A percentile compares a stretch with the other conserved stretches of the same genome.
Evolutionary conservation across 2,888 invertebrate species (phyloP).

Genomic region (Ormyrus pomaceus): DNA sequence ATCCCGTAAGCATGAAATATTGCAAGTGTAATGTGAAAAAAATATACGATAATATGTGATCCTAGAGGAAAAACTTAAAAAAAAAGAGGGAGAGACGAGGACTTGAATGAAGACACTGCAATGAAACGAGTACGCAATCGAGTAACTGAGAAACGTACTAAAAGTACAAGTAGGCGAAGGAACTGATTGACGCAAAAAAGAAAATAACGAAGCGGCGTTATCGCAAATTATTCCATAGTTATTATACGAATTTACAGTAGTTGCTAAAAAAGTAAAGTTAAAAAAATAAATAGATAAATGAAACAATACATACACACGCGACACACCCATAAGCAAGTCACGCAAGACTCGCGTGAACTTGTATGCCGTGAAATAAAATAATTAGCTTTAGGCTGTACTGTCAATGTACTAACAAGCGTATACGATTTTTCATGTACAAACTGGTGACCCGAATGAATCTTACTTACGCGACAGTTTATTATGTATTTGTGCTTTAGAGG

Average conservation of each 20-base stretch:
- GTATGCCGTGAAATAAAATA: slow-evolving; percentile 57
- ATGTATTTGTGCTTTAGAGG: slow-evolving; percentile 26
- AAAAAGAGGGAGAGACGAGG: not conserved
- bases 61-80: slow-evolving; percentile 23
- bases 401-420: slow-evolving; percentile 75
- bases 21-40: slow-evolving; percentile 58
- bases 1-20: slow-evolving; percentile 61
- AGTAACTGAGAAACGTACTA: slow-evolving; percentile 14
- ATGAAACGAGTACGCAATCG: slow-evolving; percentile 12
- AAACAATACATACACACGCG: slow-evolving; percentile 50
- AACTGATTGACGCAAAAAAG: not conserved
- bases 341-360: slow-evolving; percentile 10
- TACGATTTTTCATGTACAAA: slow-evolving; percentile 76
- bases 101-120: slow-evolving; percentile 7
- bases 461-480: slow-evolving; percentile 31
- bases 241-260: slow-evolving; percentile 73
- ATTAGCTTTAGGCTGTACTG: slow-evolving; percentile 70
- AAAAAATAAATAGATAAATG: slow-evolving; percentile 57
- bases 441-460: slow-evolving; percentile 31
- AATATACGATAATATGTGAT: slow-evolving; percentile 41
- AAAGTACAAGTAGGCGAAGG: not conserved
- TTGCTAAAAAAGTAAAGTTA: slow-evolving; percentile 64
- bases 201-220: slow-evolving; percentile 54
- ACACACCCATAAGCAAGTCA: slow-evolving; percentile 1
- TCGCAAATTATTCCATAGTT: slow-evolving; percentile 70